Conservation (phyloP, 2,113 vertebrate species). For the Atlantisia rogersi region DNA sequence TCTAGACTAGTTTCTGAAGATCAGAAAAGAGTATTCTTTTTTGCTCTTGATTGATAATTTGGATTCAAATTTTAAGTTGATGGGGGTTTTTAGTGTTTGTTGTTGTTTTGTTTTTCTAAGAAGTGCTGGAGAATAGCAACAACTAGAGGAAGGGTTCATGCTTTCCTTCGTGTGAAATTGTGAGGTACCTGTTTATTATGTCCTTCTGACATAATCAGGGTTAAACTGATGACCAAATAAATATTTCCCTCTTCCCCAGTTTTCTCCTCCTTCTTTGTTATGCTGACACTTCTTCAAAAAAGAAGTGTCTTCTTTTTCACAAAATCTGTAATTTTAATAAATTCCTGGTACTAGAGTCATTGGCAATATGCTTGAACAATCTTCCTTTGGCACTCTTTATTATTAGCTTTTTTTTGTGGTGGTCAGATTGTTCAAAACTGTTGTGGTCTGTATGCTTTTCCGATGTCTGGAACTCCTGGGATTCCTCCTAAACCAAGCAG, state of each 20-base stretch:
- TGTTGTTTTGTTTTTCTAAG: accelerated
- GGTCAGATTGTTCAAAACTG: not conserved
- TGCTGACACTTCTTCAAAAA: not conserved
- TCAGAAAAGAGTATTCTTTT: not conserved
- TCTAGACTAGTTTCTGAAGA: not conserved
- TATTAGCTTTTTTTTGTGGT: not conserved
- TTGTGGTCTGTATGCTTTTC: not conserved
- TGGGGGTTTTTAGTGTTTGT: not conserved
- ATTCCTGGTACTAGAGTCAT: not conserved
- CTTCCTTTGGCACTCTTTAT: not conserved
- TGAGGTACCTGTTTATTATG: not conserved
- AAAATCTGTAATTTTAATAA: not conserved
- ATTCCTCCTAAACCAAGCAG: not conserved
- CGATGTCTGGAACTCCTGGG: not conserved
- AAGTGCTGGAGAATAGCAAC: not conserved
- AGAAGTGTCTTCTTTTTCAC: too few relatives aligned
- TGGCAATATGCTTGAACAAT: not conserved
- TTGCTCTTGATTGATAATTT: not conserved
- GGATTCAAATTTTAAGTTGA: not conserved
- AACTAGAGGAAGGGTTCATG: not conserved
- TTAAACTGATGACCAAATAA: not conserved
- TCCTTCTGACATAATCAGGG: not conserved
- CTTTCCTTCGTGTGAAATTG: not conserved
- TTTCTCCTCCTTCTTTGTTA: not conserved
- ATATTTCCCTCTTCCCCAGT: not conserved